Base-by-base conservation (phyloP, 2,797 vertebrate genomes). In the Onychomys torridus region DNA sequence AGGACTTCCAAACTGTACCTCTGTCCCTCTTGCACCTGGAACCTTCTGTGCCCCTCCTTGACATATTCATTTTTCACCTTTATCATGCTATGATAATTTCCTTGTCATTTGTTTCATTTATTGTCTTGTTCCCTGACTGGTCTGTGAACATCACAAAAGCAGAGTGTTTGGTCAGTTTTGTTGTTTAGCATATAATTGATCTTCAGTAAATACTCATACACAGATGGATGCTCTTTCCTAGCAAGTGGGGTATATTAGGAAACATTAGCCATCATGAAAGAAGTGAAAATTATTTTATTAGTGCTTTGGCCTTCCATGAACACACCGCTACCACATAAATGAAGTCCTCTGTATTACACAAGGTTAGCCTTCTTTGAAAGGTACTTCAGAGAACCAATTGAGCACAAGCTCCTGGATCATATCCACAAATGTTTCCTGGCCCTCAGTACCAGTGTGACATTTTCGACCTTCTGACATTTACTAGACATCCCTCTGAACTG, bases 201-300 rank as follows among this genome's bases (percentile, higher is more conserved):
- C 65, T 81, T 94, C 40, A 83, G 34, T 90, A 92, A 87, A 76
- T 77, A 65, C 82, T 94, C 34, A 19, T n/a, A 59, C 17, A 65
- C 65, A 34, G 90, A 71, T 90, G 71, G 75, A 91, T 92, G 21
- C 17, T 1, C 40, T 90, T n/a, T 21, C 14, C 9, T n/a, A 61
- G 52, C 2, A 87, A 86, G 71, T 25, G 55, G 27, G 37, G n/a
- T 59, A 29, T 34, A 49, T 75, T 52, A 63, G 82, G 71, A 90
- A 77, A 61, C 40, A 14, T 95, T 81, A 75, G 46, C 19, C 59
- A 43, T 63, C 46, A 52, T 2, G 37, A 90, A 25, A 14, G 57
- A 43, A 69, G 69, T 63, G 9, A 88, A 84, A 88, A 84, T 90
- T 21, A 75, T 43, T 91, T 94, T 82, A 25, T 46, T 92, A 88